phyloP scores from a whole-genome alignment of 2,113 vertebrate genomes.

The Silurus asotus region DNA sequence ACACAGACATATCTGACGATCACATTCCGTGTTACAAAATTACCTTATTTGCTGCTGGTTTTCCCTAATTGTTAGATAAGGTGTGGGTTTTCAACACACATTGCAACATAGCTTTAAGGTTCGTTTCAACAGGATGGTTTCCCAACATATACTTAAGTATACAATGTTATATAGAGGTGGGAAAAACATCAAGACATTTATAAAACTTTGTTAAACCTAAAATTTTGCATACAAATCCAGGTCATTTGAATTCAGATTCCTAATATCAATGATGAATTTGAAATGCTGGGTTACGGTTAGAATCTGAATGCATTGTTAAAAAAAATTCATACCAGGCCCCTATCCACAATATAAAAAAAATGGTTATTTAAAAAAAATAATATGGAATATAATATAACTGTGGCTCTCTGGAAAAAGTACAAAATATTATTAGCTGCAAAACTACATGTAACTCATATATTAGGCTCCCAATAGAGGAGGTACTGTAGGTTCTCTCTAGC shows the following conservation, averaged over 20 bases:
- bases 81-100: background rate
- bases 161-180: no score
- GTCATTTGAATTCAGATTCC: background rate
- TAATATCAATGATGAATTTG: background rate
- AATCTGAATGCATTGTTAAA: background rate
- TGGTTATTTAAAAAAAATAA: background rate
- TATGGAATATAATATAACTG: background rate
- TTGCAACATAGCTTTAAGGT: background rate
- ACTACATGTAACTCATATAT: background rate
- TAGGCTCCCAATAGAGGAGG: background rate
- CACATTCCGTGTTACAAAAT: background rate
- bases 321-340: background rate
- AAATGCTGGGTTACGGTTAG: background rate
- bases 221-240: background rate
- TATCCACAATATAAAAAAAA: background rate
- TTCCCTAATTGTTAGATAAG: background rate
- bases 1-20: background rate
- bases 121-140: background rate
- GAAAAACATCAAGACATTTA: no score
- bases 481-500: background rate
- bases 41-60: no score
- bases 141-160: background rate
- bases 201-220: background rate
- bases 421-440: background rate
- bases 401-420: background rate